Evolutionary conservation across 2,888 invertebrate genomes (phyloP).

Genomic region (Eulithis prunata): DNA sequence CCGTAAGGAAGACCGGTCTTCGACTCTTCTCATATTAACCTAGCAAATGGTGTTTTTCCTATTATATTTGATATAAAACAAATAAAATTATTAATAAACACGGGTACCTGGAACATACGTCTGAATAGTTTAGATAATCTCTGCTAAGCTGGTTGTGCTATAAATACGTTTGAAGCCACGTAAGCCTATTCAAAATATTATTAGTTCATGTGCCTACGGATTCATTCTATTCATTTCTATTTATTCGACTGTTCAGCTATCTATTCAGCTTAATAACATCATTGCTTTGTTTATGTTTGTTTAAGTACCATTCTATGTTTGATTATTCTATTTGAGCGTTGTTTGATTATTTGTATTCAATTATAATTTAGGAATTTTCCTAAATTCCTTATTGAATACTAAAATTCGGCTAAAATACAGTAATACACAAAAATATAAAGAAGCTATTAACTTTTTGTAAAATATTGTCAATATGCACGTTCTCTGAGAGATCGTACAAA

Average conservation of each 20-base stretch:
- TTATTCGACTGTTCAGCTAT: neutral
- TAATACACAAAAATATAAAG: no score
- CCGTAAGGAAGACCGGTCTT: no score
- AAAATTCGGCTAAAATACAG: neutral
- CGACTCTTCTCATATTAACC: no score
- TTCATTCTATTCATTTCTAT: slow-evolving; percentile 5
- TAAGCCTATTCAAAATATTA: neutral
- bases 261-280: neutral
- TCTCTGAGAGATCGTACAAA: no score
- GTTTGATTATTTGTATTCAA: neutral
- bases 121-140: neutral
- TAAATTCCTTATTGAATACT: no score
- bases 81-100: no score
- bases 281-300: neutral
- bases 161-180: neutral
- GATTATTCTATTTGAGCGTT: neutral
- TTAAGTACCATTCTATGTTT: neutral
- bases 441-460: no score
- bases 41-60: no score
- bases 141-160: neutral
- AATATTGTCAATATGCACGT: no score
- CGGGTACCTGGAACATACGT: no score
- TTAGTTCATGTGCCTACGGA: neutral
- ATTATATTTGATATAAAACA: no score
- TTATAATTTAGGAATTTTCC: neutral